Evolutionary conservation across 2,797 vertebrate species (phyloP).

Genomic region (Coluber constrictor): DNA sequence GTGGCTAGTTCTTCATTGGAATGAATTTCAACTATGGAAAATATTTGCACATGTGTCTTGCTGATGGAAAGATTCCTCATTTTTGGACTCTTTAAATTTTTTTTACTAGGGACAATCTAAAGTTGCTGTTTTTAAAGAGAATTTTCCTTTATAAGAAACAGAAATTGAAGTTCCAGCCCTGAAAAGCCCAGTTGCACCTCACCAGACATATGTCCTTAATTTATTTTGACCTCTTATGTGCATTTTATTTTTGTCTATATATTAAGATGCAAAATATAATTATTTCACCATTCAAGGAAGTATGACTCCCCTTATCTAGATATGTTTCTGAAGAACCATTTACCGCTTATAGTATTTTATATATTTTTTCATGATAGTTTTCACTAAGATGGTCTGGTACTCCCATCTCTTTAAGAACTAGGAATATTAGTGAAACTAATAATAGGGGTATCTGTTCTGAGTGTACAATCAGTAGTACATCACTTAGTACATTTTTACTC

Average conservation of each 20-base stretch:
- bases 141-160: background rate
- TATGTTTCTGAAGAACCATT: background rate
- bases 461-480: slow-evolving; percentile 60
- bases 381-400: background rate
- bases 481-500: slow-evolving; percentile 65
- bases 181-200: background rate
- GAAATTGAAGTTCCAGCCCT: background rate
- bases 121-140: background rate
- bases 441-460: slow-evolving; percentile 49
- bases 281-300: background rate
- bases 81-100: background rate
- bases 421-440: slow-evolving; percentile 40
- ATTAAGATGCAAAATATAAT: background rate
- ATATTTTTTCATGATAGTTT: background rate
- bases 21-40: background rate
- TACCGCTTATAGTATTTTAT: background rate
- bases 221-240: background rate
- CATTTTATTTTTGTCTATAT: background rate
- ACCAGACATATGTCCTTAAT: background rate
- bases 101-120: background rate
- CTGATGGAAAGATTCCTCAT: background rate
- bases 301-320: background rate
- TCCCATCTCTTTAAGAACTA: too few species aligned
- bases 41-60: background rate
- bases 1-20: background rate